Base-by-base conservation (phyloP, 2,797 vertebrate species). In the Chromobotia macracanthus region DNA sequence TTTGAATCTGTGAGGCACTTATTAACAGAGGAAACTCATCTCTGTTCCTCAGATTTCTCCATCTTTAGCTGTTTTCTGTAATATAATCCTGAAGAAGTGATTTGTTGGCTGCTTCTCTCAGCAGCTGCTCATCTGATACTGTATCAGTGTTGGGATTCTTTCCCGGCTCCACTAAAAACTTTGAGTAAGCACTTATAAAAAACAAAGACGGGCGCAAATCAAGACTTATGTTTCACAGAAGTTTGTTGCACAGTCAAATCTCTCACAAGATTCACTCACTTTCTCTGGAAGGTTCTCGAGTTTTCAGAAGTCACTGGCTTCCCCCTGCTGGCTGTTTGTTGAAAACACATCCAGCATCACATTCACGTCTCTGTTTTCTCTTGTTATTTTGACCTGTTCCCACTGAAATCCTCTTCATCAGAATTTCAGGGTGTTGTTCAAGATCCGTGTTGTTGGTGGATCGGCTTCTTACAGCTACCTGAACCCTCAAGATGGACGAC, bases 391-490 rank as follows among this genome's bases (percentile, higher is more conserved):
- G n/a, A n/a, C n/a, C n/a, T n/a, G n/a, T n/a, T n/a, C n/a, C n/a
- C n/a, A n/a, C n/a, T n/a, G n/a, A n/a, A n/a, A n/a, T 55, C 3
- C 66, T 28, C 53, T 38, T 25, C 84, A 66, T 9, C 92, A 99
- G 97, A 94, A 92, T 11, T 65, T 87, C 1, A 93, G 93, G 75
- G 89, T 92, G 41, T 89, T 96, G 67, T 98, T 99, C 89, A 94
- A 93, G 77, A 87, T 99, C 83, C 93, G 95, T 2, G 94, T 99
- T 78, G 95, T 95, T 0, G 96, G 94, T 25, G 93, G 92, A 23
- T 92, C 94, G 0, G 81, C 86, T 0, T 91, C 94, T 79, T 94
- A 93, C 81, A 92, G 94, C 89, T 99, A 98, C 90, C 91, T 99
- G 77, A 95, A 94, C 31, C 93, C 96, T 0, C 94, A 95, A 87